Evolutionary conservation across 2,888 invertebrate species (phyloP), one percentile per base, ranked within the genome.

Genomic region (Torymus texanus): DNA sequence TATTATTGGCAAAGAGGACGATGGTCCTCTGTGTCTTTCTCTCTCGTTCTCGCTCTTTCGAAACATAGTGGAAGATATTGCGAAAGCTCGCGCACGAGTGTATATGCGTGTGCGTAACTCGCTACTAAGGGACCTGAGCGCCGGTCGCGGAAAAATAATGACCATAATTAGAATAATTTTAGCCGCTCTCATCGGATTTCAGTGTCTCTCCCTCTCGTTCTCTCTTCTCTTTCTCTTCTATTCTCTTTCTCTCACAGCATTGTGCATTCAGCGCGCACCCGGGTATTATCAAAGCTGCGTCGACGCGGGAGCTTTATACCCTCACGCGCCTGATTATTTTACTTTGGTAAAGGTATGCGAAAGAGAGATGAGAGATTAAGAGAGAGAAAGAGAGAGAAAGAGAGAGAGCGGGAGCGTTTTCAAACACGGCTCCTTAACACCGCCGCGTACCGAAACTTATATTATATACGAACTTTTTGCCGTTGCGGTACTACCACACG

Each of bases 1-100:
- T 77, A 72, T 77, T 77, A 72, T 72, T 58, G 77, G 77, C 53
- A 59, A 72, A 71, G 50, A 56, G 56, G 53, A 41, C 41, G 41
- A 41, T 41, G 41, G 41, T 41, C 41, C 41, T 41, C 41, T 41
- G 41, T 8, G 41, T 41, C 41, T 13, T 21, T 14, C 18, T 63
- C 59, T 66, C 61, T 50, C 65, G 63, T 41, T 41, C 8, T 62
- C 41, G 53, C 70, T 66, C 61, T 50, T 50, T 24, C 63, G 66
- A 66, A 51, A 66, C 66, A 53, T 1, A 8, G 41, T 8, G 29
- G 41, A 5, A 21, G 67, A 68, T 68, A 56, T 12, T 5, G 24
- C 55, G 50, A 50, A 21, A 21, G 21, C 21, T 21, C 21, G 21
- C 21, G 21, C 2, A 21, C 21, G 1, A 21, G 21, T 21, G 2